phyloP scores from a whole-genome alignment of 1,140 invertebrate genomes.

The Chlorops oryzae region DNA sequence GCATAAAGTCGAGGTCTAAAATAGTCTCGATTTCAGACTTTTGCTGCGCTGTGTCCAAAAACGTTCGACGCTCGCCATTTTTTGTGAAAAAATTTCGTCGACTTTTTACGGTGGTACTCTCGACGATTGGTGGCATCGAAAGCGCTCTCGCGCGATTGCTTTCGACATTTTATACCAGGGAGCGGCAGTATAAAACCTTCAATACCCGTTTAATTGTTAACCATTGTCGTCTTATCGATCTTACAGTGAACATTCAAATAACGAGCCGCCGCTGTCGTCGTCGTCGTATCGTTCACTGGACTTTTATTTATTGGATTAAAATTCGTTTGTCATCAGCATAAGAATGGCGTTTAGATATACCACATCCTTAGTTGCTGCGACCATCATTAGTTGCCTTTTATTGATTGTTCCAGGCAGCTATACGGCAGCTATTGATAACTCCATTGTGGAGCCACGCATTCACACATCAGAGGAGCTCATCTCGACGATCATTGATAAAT shows the following conservation, averaged over 20 bases:
- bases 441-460: slow-evolving; percentile 53
- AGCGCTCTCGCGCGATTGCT: too few species aligned
- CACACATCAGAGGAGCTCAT: slow-evolving; percentile 61
- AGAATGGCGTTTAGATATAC: slow-evolving; percentile 40
- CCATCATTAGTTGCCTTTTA: slow-evolving; percentile 43
- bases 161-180: too few species aligned
- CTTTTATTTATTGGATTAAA: not conserved
- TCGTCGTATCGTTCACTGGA: not conserved
- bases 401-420: slow-evolving; percentile 44
- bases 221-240: slow-evolving; percentile 45
- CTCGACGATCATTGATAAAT: slow-evolving; percentile 63
- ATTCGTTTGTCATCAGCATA: not conserved
- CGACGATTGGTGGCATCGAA: too few species aligned
- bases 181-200: slow-evolving; percentile 46
- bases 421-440: slow-evolving; percentile 52
- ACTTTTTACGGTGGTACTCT: too few species aligned
- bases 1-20: too few species aligned
- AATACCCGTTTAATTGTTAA: slow-evolving; percentile 36
- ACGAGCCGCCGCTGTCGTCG: not conserved
- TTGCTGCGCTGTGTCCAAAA: too few species aligned
- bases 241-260: slow-evolving; percentile 29
- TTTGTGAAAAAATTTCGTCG: too few species aligned
- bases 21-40: too few species aligned
- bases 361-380: slow-evolving; percentile 39
- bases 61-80: too few species aligned